Base-by-base conservation (phyloP, 1,140 invertebrate species). In the Neodiprion fabricii region DNA sequence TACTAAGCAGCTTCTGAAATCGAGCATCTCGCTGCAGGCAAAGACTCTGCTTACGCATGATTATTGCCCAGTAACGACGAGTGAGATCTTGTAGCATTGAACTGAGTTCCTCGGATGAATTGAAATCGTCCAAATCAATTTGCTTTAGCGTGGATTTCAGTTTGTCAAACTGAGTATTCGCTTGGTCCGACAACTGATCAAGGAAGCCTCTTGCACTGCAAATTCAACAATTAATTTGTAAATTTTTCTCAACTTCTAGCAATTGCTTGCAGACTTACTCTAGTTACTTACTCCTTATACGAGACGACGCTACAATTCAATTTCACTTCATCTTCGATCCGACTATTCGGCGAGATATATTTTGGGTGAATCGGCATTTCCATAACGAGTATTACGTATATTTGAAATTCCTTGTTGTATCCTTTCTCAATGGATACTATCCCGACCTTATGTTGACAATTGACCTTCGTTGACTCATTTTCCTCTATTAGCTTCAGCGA, bases 21-120 rank as follows among this genome's bases (percentile, higher is more conserved):
- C 83, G 73, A 5, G 79, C 81, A 75, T 85, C 84, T 7, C 83
- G 77, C 70, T 85, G 84, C 9, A 82, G 48, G 28, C 83, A 80
- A 50, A 84, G 67, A 21, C 70, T 74, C 10, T 81, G 82, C 7
- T 72, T 80, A 9, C 80, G 75, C 78, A 85, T 83, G 14, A 75
- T 79, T 17, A 21, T 75, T 3, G 80, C 80, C 84, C 84, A 85
- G 65, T 84, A 78, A 14, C 71, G 71, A 47, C 80, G 74, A n/a
- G 79, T 78, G 70, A 82, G 74, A 40, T 83, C 81, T 77, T 84
- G 82, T 11, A 84, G 40, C n/a, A 72, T 77, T 66, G 79, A 61
- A 14, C 80, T 76, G 11, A 83, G 71, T 53, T 83, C 74, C n/a
- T 82, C 75, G 1, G 79, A 70, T 3, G 78, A 79, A 21, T 72